Base-by-base conservation (phyloP, 2,113 vertebrate genomes). In the Lipotes vexillifer region DNA sequence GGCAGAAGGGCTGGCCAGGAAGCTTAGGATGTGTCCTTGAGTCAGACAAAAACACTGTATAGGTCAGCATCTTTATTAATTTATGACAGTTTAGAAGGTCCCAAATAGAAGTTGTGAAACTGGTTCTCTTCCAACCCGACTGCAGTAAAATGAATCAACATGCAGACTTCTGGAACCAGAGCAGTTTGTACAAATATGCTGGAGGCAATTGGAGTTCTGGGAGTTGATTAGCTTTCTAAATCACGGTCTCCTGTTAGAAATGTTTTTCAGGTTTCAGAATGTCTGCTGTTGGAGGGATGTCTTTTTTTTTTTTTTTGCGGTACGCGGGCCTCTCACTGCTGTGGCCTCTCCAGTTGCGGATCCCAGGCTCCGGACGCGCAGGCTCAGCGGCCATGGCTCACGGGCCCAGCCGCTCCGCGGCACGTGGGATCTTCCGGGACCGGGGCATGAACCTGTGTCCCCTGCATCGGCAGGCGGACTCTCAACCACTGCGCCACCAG, bases 11-110 rank as follows among this genome's bases (percentile, higher is more conserved):
- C 95, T 44, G n/a, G 7, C 29, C 12, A 1, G 44, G 65, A 49
- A 68, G 68, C 23, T 93, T 91, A 91, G 31, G 63, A 94, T 78
- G 72, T 97, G 90, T 96, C 65, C 86, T 93, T 97, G 74, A 97
- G 59, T 88, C 78, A 92, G 69, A 61, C 83, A 87, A 93, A 97
- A 95, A 18, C 74, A 78, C 65, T 46, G 21, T 36, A 65, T 82
- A 85, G 94, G n/a, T 69, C 90, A 94, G 87, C 87, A 81, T 85
- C 59, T 83, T 71, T 65, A n/a, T 71, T 85, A 18, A 29, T 23
- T 97, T 68, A 68, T 49, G 74, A 94, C 65, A 90, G 11, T 66
- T 97, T 90, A 88, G 88, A 83, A 94, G 66, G 77, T 89, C 72
- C 90, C 80, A 17, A 83, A 31, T 25, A 36, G 68, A 57, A 75